phyloP scores from a whole-genome alignment of 2,797 vertebrate genomes.

The Florisuga fusca region DNA sequence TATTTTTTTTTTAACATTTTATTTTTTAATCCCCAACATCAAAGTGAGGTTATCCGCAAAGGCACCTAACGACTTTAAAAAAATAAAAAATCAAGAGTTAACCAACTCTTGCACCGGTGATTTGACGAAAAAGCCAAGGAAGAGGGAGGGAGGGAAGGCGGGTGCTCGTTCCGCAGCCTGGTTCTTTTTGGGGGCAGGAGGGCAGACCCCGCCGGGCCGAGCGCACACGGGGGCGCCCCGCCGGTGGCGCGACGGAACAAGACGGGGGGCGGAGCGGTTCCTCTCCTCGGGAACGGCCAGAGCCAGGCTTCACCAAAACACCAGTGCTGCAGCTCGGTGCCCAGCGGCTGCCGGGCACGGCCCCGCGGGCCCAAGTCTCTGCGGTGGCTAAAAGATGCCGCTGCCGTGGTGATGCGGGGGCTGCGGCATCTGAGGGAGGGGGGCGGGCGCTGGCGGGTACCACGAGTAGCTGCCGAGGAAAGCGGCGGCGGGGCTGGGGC shows the following conservation, averaged over 20 bases:
- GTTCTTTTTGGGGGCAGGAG: neutral
- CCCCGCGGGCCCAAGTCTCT: constrained; percentile 13
- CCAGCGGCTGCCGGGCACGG: neutral
- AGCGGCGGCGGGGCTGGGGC: constrained; percentile 87
- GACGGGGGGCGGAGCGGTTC: neutral
- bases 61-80: constrained; percentile 91
- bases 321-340: neutral
- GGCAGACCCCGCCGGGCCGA: neutral
- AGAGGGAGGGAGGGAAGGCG: neutral
- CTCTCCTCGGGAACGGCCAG: neutral
- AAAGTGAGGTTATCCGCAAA: constrained; percentile 96
- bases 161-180: neutral
- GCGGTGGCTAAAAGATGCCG: constrained; percentile 73
- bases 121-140: constrained; percentile 63
- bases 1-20: constrained; percentile 51
- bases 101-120: constrained; percentile 88
- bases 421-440: constrained; percentile 83
- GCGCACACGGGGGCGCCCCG: neutral
- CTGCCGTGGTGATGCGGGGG: constrained; percentile 79
- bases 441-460: constrained; percentile 90
- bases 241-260: too few species aligned
- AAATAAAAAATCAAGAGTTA: constrained; percentile 82
- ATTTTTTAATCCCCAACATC: constrained; percentile 81
- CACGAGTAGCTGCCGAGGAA: constrained; percentile 95
- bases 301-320: constrained; percentile 9